Evolutionary conservation across 2,888 invertebrate genomes (phyloP).

Genomic region (Papilio elwesi): DNA sequence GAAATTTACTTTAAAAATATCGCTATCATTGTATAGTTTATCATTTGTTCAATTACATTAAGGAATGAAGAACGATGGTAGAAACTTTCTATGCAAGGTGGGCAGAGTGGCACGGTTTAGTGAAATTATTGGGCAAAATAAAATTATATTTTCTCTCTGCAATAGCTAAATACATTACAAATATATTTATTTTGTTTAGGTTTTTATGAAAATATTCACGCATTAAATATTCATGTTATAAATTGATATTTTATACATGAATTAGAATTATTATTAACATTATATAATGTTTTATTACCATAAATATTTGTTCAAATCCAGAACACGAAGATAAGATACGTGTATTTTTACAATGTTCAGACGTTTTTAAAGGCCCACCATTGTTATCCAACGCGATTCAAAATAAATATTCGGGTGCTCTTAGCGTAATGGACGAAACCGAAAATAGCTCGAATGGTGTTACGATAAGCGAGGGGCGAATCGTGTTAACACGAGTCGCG

Average conservation of each 20-base stretch:
- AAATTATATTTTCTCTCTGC: too few relatives aligned
- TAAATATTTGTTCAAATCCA: constrained; percentile 6
- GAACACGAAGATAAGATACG: not conserved
- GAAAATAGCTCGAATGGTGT: constrained; percentile 30
- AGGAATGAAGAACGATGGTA: too few relatives aligned
- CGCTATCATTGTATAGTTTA: too few relatives aligned
- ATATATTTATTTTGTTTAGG: not conserved
- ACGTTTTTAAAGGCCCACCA: constrained; percentile 25
- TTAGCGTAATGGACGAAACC: constrained; percentile 29
- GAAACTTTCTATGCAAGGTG: too few relatives aligned
- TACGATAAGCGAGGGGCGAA: constrained; percentile 31
- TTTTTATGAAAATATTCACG: not conserved
- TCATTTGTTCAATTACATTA: too few relatives aligned
- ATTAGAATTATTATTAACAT: not conserved
- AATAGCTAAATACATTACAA: constrained; percentile 3
- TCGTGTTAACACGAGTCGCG: constrained; percentile 34
- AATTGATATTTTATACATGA: not conserved
- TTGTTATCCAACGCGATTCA: constrained; percentile 18
- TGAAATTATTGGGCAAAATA: too few relatives aligned
- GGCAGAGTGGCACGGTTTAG: too few relatives aligned
- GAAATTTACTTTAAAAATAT: too few relatives aligned
- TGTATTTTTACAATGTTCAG: constrained; percentile 20
- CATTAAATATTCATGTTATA: not conserved
- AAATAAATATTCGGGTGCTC: constrained; percentile 27
- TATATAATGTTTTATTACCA: constrained; percentile 9